Evolutionary conservation across 2,888 invertebrate species (phyloP).

Genomic region (Tribolium freemani): DNA sequence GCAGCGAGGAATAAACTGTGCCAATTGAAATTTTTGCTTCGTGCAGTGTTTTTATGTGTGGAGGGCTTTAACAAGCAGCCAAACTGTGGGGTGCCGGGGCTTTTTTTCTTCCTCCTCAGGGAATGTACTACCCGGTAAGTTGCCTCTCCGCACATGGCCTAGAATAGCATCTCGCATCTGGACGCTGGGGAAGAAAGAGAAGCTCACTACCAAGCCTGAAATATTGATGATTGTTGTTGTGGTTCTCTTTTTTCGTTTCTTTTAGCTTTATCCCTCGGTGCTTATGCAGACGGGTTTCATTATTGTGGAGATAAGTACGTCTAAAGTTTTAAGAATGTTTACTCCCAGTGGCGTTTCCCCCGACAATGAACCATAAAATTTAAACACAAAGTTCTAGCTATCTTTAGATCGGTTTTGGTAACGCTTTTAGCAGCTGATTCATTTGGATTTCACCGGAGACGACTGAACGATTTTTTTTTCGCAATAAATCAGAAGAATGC

Average conservation of each 20-base stretch:
- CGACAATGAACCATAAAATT: neutral
- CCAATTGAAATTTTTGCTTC: conserved; percentile 36
- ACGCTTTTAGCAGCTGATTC: neutral
- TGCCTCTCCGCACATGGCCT: conserved; percentile 31
- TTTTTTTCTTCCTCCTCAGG: conserved; percentile 96
- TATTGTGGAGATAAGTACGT: neutral
- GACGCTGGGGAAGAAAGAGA: conserved; percentile 5
- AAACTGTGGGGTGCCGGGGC: conserved; percentile 98
- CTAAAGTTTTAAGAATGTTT: neutral
- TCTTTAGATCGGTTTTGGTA: conserved; percentile 7
- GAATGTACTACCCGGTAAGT: conserved; percentile 97
- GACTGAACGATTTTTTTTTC: no score
- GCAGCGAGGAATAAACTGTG: conserved; percentile 5
- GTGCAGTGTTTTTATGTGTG: conserved; percentile 67
- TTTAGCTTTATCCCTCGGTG: neutral
- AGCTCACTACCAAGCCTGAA: neutral
- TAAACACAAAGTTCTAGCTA: conserved; percentile 3
- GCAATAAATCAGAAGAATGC: no score
- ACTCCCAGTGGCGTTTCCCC: conserved; percentile 14
- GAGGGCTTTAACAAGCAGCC: conserved; percentile 74
- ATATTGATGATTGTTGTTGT: neutral
- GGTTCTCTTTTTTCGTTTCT: neutral
- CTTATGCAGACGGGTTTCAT: neutral
- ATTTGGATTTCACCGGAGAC: neutral
- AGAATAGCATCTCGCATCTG: conserved; percentile 29